Evolutionary conservation across 2,888 invertebrate genomes (phyloP), one percentile per base, ranked within the genome.

Genomic region (Cotesia congregata): DNA sequence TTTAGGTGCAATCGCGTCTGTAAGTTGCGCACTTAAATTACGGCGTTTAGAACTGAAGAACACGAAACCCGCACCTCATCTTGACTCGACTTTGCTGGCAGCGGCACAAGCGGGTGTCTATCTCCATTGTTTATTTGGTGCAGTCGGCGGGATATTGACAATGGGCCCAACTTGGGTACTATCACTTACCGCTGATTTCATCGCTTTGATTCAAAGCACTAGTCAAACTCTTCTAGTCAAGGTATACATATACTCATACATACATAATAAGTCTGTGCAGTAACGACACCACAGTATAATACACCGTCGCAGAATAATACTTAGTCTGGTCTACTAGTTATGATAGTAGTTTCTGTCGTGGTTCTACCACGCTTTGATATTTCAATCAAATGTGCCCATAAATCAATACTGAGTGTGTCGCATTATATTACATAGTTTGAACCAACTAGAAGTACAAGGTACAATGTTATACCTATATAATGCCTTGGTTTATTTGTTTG

Each of bases 51-150:
- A 88, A 41, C 83, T 85, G 71, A 85, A 83, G 76, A 83, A 83
- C 65, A 81, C 82, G 75, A 86, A 85, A 69, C 88, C 90, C 15
- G 76, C 80, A 1, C 88, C 91, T 73, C 90, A 91, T 72, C 90
- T 97, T 82, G 96, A 97, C 86, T 95, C 95, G 77, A 95, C 95
- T 1, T 91, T 98, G 0, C 90, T 98, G 74, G 93, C 97, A 17
- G 93, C 97, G 74, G 97, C 97, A 0, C 96, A 97, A 88, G 94
- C 95, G 0, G 97, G 97, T 20, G 94, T 97, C 87, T 96, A 95
- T 88, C 78, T 81, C 67, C 82, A 80, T 67, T 81, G 80, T 69
- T 67, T 82, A 38, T 81, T 81, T 65, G 81, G 82, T 20, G 81
- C 82, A 68, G 79, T 82, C 17, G 82, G 82, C 68, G 86, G 86